Evolutionary conservation across 2,797 vertebrate genomes (phyloP).

Genomic region (Ptychadena robeensis): DNA sequence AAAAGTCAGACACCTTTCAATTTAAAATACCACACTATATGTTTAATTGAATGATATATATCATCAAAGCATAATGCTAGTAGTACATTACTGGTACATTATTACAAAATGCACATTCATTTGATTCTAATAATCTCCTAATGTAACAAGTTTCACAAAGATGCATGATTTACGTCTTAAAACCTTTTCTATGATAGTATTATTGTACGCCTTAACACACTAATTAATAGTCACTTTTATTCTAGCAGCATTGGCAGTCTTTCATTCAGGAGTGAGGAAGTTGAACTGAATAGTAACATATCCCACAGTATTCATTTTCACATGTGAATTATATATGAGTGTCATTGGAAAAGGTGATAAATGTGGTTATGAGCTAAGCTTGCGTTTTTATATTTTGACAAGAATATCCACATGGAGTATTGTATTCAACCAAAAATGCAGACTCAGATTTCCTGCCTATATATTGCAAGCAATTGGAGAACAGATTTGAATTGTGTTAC

Average conservation of each 20-base stretch:
- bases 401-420: constrained; percentile 54
- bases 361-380: constrained; percentile 33
- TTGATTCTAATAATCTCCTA: neutral
- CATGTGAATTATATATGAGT: constrained; percentile 58
- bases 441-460: constrained; percentile 21
- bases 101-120: neutral
- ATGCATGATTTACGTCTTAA: constrained; percentile 1
- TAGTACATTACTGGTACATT: constrained; percentile 10
- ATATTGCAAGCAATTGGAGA: constrained; percentile 22
- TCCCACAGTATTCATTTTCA: constrained; percentile 53
- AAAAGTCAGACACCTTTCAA: too few species aligned
- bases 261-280: constrained; percentile 19
- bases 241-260: constrained; percentile 6
- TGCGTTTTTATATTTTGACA: constrained; percentile 43
- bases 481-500: constrained; percentile 13
- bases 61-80: neutral
- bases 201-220: constrained; percentile 15
- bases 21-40: neutral
- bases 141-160: constrained; percentile 3
- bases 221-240: constrained; percentile 26
- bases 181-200: neutral
- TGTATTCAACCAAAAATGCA: constrained; percentile 30
- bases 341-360: constrained; percentile 53
- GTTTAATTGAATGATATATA: neutral
- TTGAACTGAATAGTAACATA: constrained; percentile 31